Base-by-base conservation (phyloP, 2,113 vertebrate genomes). In the Cichladusa arquata region DNA sequence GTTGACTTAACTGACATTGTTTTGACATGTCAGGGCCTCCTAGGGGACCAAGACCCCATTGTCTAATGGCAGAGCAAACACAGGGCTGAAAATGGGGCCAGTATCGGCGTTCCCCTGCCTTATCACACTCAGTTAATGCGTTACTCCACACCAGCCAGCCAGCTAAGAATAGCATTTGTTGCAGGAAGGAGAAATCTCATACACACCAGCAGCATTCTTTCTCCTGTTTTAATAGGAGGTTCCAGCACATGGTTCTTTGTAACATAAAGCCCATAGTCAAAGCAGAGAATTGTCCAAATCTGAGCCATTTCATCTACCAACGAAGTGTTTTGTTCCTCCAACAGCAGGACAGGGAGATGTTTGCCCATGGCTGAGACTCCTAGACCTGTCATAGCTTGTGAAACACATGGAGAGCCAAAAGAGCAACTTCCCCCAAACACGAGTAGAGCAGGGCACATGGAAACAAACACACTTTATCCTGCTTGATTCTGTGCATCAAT, bases 1-100 rank as follows among this genome's bases (percentile, higher is more conserved):
- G 50, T 95, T 92, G 93, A 95, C 47, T 94, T 96, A 91, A 65
- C 50, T 84, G 84, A 87, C 86, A 65, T 87, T 79, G 80, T 84
- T 86, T 92, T 93, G 93, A 89, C 81, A 80, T 16, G n/a, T 51
- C 66, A 89, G 34, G 57, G 50, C 89, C 78, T 76, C 93, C 53
- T 3, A 4, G 83, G 78, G 90, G 71, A 93, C 87, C 89, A 87
- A 81, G 93, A 94, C 79, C 62, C 47, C 90, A 88, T 95, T 95
- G 87, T 93, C 84, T 95, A 36, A 69, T 44, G 76, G 38, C 85
- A 91, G 87, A 94, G 83, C 93, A 95, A 95, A 95, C 84, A 92
- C 42, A 70, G 87, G 58, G 34, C 84, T 92, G 92, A 83, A 82
- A 94, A 83, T 6, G 54, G 80, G 89, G 88, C 85, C 25, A 9